These are phyloP conservation scores for Peromyscus attwateri DNA, from an alignment of 2,797 vertebrate species.

Conservation along the genomic window DNA sequence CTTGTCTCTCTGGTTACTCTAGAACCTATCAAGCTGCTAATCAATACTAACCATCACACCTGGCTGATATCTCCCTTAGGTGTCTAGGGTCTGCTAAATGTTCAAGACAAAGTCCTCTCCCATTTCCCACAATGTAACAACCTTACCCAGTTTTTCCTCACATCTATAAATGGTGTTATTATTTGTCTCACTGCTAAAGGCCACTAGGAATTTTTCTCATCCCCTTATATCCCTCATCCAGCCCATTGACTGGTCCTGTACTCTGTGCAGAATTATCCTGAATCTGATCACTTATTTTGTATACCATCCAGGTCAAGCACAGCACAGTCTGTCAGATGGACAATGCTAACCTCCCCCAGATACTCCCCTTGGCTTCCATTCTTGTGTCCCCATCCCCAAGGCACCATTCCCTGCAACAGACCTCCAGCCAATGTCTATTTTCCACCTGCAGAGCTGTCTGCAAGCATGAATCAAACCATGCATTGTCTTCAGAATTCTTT, in stretches of 20 bases:
- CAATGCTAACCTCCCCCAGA: neutral
- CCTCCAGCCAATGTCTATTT: neutral
- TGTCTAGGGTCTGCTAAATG: neutral
- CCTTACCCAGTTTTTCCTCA: neutral
- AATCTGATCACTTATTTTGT: neutral
- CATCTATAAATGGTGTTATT: neutral
- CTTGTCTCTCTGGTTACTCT: neutral
- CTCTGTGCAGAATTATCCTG: neutral
- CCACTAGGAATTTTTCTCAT: neutral
- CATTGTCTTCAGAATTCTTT: neutral
- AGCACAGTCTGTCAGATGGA: neutral
- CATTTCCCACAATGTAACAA: neutral
- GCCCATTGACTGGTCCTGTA: neutral
- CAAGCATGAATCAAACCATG: neutral
- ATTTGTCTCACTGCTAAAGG: neutral
- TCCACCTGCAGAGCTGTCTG: neutral
- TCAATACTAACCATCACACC: neutral
- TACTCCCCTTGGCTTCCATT: neutral
- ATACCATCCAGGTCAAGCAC: neutral
- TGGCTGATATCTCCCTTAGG: neutral
- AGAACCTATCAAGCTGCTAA: neutral
- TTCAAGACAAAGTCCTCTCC: neutral
- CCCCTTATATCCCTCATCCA: neutral
- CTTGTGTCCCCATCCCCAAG: neutral
- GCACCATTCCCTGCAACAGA: no score